A percentile compares a stretch with the other conserved stretches of the same genome.
Evolutionary conservation across 2,113 vertebrate species (phyloP).

Genomic region (Myxocyprinus asiaticus): DNA sequence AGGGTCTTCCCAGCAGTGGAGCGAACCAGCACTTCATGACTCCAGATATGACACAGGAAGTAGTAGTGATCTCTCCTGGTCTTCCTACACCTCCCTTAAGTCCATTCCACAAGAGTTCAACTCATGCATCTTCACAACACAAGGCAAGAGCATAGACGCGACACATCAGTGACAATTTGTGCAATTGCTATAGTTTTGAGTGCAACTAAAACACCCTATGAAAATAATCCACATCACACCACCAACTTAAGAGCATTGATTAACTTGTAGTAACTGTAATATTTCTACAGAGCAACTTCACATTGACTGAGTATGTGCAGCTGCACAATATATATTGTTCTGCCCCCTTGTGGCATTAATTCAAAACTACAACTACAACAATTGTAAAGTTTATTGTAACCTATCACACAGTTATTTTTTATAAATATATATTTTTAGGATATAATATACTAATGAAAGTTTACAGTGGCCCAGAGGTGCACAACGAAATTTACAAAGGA

Average conservation of each 20-base stretch:
- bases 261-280: not conserved
- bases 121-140: conserved; percentile 48
- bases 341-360: conserved; percentile 26
- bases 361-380: not conserved
- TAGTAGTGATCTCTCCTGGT: conserved; percentile 74
- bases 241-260: not conserved
- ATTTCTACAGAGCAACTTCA: not conserved
- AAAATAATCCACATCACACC: not conserved
- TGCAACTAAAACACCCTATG: not conserved
- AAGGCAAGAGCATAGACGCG: conserved; percentile 58
- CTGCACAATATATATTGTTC: not conserved
- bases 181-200: not conserved
- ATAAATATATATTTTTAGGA: too few relatives aligned
- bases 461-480: too few relatives aligned
- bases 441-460: too few relatives aligned
- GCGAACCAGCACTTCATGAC: conserved; percentile 54
- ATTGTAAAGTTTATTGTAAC: too few relatives aligned
- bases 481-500: too few relatives aligned
- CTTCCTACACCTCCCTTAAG: conserved; percentile 69
- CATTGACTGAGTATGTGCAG: not conserved
- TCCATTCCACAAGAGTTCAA: conserved; percentile 38
- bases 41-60: conserved; percentile 67
- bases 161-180: not conserved
- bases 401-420: not conserved
- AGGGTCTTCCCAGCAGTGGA: conserved; percentile 37